A percentile compares a stretch with the other conserved stretches of the same genome.
Evolutionary conservation across 2,113 vertebrate genomes (phyloP).

Genomic region (Corythaixoides concolor): DNA sequence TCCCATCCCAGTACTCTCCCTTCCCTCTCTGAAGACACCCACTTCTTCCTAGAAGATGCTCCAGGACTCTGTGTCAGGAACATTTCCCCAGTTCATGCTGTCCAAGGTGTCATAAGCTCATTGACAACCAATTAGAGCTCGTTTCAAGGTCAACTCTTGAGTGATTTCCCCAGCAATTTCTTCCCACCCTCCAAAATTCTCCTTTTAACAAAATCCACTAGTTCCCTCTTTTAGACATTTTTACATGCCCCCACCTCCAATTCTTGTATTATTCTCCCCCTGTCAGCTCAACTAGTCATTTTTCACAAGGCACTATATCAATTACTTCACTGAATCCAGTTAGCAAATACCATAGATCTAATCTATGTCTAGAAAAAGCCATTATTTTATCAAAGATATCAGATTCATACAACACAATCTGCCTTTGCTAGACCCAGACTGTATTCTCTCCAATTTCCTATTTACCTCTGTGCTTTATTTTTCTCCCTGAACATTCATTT

Average conservation of each 20-base stretch:
- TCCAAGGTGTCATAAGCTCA: background rate
- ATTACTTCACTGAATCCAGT: background rate
- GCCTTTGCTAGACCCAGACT: background rate
- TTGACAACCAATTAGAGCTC: background rate
- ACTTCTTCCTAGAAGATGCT: background rate
- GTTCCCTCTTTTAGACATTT: background rate
- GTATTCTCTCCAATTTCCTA: background rate
- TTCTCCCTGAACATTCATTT: background rate
- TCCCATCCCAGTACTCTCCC: background rate
- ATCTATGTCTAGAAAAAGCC: background rate
- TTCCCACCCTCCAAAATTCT: background rate
- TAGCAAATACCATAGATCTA: background rate
- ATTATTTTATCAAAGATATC: slow-evolving; percentile 10
- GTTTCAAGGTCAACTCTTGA: background rate
- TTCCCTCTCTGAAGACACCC: background rate
- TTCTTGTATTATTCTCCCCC: background rate
- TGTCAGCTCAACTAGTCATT: background rate
- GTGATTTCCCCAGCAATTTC: background rate
- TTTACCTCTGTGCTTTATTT: background rate
- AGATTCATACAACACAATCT: background rate
- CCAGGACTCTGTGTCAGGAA: background rate
- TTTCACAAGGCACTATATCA: background rate
- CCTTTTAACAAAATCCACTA: background rate
- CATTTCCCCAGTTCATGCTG: background rate
- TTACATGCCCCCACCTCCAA: background rate